Evolutionary conservation across 1,140 invertebrate genomes (phyloP), one percentile per base, ranked within the genome.

Genomic region (Chlorops oryzae): DNA sequence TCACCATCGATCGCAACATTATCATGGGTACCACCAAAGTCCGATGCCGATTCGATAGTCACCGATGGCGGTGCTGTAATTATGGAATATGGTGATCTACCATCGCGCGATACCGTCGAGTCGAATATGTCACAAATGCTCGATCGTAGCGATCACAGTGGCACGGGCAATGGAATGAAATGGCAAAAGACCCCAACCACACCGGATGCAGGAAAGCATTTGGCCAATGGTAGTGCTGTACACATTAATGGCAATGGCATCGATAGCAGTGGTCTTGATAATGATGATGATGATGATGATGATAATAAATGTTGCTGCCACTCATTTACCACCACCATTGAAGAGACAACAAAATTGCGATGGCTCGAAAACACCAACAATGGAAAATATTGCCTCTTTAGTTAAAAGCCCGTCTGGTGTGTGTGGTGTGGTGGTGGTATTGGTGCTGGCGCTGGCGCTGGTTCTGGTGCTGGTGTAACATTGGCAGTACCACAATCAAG

Each of bases 1-100:
- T 83, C 85, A 18, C 82, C 86, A 0, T 85, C 85, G n/a, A 78
- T 82, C 34, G 81, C 83, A 34, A 87, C 85, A 38, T 75, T 88
- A 17, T 84, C 85, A 54, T 86, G 85, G 79, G 79, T 85, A 67
- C 78, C 76, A 63, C 77, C 78, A 15, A 68, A 60, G 59, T 74
- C 57, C 25, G 78, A 81, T 70, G 71, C 65, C 42, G 78, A 78
- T 39, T 79, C 78, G 48, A 77, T 75, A 67, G 75, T 73, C 40
- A 77, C 75, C 37, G 75, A 77, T 61, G 70, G 59, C 25, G 56
- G 55, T n/a, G 54, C 58, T 23, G 49, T 56, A 53, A 63, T 70
- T 62, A 79, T 81, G 59, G 83, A 85, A 60, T 58, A 48, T 21
- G 72, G 75, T 17, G 83, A 86, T 59, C 75, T 78, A 21, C 81